Conservation (phyloP, 2,797 vertebrate genomes). For the Danio choprae region DNA sequence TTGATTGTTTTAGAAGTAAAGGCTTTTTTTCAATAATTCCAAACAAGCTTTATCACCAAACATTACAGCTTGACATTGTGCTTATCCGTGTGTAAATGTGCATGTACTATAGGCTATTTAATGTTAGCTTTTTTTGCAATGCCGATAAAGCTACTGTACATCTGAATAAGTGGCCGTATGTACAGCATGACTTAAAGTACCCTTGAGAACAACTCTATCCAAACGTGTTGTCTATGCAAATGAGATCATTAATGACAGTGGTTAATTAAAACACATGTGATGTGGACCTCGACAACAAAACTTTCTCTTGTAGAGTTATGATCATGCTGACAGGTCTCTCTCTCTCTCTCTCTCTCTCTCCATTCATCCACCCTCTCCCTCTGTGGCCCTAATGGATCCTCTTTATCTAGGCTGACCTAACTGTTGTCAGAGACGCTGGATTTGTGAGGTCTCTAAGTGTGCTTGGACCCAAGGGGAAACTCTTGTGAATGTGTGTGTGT, state of each 20-base stretch:
- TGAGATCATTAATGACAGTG: constrained; percentile 71
- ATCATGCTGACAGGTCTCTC: constrained; percentile 63
- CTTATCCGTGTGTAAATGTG: background rate
- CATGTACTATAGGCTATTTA: background rate
- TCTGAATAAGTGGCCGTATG: background rate
- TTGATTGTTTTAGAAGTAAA: background rate
- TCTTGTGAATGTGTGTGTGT: constrained; percentile 45
- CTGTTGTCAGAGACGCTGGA: constrained; percentile 81
- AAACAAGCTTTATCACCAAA: background rate
- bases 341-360: constrained; percentile 17
- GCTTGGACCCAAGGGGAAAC: constrained; percentile 70
- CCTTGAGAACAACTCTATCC: constrained; percentile 60
- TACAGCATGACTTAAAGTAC: constrained; percentile 42
- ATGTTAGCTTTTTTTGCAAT: too few relatives aligned
- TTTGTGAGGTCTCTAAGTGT: constrained; percentile 83
- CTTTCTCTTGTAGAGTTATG: constrained; percentile 76
- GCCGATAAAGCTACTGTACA: constrained; percentile 16
- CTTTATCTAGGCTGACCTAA: constrained; percentile 85
- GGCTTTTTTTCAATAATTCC: background rate
- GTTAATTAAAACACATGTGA: constrained; percentile 80
- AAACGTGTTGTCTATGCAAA: constrained; percentile 72
- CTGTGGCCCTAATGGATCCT: constrained; percentile 82
- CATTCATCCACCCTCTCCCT: constrained; percentile 65
- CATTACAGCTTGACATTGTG: background rate
- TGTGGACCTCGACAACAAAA: constrained; percentile 71